Percentiles rank a stretch among this genome's conserved stretches.
Conservation (phyloP, 2,113 vertebrate species). For the Ictidomys tridecemlineatus region DNA sequence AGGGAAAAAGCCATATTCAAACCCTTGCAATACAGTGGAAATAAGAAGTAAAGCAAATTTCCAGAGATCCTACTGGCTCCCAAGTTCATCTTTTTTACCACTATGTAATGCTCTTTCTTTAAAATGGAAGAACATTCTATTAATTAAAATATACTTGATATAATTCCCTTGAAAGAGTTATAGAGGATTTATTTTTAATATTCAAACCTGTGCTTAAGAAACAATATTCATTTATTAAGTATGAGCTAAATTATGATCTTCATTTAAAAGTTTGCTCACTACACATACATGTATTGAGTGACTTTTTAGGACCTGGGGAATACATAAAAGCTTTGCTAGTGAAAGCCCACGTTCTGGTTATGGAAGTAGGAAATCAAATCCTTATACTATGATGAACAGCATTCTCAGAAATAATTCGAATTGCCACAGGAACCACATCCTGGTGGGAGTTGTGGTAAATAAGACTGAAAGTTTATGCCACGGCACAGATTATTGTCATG, state of each 20-base stretch:
- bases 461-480: background rate
- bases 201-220: conserved; percentile 44
- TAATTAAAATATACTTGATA: background rate
- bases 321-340: background rate
- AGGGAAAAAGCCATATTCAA: no score
- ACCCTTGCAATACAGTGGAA: background rate
- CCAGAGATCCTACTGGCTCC: background rate
- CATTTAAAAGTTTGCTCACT: conserved; percentile 38
- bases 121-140: background rate
- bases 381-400: background rate
- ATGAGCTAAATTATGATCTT: background rate
- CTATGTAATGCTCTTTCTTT: background rate
- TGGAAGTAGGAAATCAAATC: background rate
- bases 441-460: background rate
- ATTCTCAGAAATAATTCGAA: background rate
- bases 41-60: background rate
- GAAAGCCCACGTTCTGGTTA: background rate
- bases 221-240: background rate
- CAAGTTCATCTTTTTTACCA: background rate
- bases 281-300: background rate
- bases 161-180: background rate
- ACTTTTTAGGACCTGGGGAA: background rate
- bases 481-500: background rate
- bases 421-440: background rate
- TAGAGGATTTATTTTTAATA: background rate